phyloP scores from a whole-genome alignment of 2,888 invertebrate genomes.

The Drosophila engyochracea region DNA sequence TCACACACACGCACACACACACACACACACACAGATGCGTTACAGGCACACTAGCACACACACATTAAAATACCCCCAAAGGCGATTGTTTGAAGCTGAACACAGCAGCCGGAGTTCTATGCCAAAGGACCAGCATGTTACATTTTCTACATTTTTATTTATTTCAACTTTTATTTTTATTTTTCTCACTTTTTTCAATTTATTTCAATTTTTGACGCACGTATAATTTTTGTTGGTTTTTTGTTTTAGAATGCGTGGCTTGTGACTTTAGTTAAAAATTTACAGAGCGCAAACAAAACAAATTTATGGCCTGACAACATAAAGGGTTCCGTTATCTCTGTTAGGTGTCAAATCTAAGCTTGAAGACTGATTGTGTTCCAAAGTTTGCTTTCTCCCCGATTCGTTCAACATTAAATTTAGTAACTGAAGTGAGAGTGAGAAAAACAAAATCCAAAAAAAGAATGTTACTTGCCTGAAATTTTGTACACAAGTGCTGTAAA shows the following conservation, averaged over 20 bases:
- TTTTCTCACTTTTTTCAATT: constrained; percentile 65
- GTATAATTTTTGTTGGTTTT: constrained; percentile 52
- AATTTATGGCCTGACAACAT: constrained; percentile 72
- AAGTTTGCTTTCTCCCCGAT: constrained; percentile 10
- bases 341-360: constrained; percentile 59
- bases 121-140: constrained; percentile 48
- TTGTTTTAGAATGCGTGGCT: constrained; percentile 48
- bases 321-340: constrained; percentile 61
- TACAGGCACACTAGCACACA: background rate
- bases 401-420: background rate
- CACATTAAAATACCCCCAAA: constrained; percentile 15
- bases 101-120: constrained; percentile 27
- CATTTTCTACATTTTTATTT: constrained; percentile 61
- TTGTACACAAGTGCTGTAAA: background rate
- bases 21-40: background rate
- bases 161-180: constrained; percentile 29
- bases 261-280: constrained; percentile 63
- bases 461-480: background rate
- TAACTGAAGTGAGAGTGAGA: background rate
- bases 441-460: background rate
- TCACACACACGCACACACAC: constrained; percentile 15
- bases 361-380: constrained; percentile 24
- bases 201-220: constrained; percentile 73
- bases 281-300: constrained; percentile 67
- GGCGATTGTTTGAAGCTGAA: constrained; percentile 27